Conservation (phyloP, 2,888 invertebrate genomes). For the Himalopsyche kuldschensis region DNA sequence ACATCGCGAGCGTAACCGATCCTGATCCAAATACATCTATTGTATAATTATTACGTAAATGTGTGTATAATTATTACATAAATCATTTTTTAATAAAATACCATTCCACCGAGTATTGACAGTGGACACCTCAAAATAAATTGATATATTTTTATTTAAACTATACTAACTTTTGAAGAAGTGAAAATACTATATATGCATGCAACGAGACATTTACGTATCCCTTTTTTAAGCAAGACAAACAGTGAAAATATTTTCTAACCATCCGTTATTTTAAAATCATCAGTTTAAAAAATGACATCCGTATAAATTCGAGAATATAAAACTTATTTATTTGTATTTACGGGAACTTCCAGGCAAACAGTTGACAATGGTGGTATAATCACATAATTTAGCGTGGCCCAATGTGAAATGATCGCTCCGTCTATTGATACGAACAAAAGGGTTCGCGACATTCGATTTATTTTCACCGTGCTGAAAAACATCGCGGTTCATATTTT, state of each 20-base stretch:
- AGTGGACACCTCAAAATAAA: too few relatives aligned
- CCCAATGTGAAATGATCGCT: slow-evolving; percentile 35
- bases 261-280: neutral
- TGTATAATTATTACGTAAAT: too few relatives aligned
- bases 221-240: too few relatives aligned
- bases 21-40: too few relatives aligned
- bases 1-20: too few relatives aligned
- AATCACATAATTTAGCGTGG: slow-evolving; percentile 40
- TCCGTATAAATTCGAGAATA: slow-evolving; percentile 30
- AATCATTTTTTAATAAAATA: too few relatives aligned
- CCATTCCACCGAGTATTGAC: too few relatives aligned
- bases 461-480: slow-evolving; percentile 17
- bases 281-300: slow-evolving; percentile 31
- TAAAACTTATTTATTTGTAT: slow-evolving; percentile 40
- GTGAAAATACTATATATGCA: too few relatives aligned
- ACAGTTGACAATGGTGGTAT: slow-evolving; percentile 36
- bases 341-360: slow-evolving; percentile 33
- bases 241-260: neutral
- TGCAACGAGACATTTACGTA: too few relatives aligned
- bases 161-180: too few relatives aligned
- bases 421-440: slow-evolving; percentile 24
- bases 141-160: too few relatives aligned
- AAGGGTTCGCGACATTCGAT: slow-evolving; percentile 23
- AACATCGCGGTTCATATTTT: neutral
- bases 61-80: too few relatives aligned